These are phyloP conservation scores for Drosophila busckii DNA, from an alignment of 1,140 invertebrate genomes.

Conservation along the genomic window DNA sequence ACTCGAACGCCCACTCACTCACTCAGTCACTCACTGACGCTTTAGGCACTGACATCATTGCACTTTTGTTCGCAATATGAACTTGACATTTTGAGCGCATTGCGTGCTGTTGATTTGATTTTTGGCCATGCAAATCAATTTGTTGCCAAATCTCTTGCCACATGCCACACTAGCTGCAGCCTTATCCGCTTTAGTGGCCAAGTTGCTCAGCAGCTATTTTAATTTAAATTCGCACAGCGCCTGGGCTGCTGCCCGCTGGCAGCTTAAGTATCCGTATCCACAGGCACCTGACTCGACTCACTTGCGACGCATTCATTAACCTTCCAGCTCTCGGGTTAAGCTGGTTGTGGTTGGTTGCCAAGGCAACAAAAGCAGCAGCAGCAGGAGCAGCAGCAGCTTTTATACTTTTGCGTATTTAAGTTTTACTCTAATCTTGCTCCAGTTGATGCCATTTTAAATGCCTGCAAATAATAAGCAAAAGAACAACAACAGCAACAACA, in stretches of 20 bases:
- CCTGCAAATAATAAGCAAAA: slow-evolving; percentile 1
- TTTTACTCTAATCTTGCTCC: not conserved
- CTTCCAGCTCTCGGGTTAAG: slow-evolving; percentile 12
- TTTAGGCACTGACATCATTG: slow-evolving; percentile 30
- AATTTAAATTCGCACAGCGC: too few relatives aligned
- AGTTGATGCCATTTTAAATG: slow-evolving; percentile 41
- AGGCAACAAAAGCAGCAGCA: slow-evolving; percentile 7
- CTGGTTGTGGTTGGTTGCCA: slow-evolving; percentile 10
- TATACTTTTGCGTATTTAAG: slow-evolving; percentile 14
- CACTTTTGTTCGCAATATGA: slow-evolving; percentile 47
- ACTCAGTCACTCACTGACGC: not conserved
- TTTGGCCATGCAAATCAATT: slow-evolving; percentile 22
- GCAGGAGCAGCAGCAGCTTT: slow-evolving; percentile 5
- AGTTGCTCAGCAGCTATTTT: too few relatives aligned
- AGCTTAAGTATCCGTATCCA: slow-evolving; percentile 41
- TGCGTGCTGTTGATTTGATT: slow-evolving; percentile 21
- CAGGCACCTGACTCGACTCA: slow-evolving; percentile 24
- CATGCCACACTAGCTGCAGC: too few relatives aligned
- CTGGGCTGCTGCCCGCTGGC: slow-evolving; percentile 4
- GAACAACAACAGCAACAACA: too few relatives aligned
- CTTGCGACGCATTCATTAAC: slow-evolving; percentile 42
- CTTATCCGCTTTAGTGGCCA: too few relatives aligned
- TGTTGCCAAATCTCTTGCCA: too few relatives aligned
- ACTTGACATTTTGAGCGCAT: slow-evolving; percentile 62
- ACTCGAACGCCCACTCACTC: not conserved